Evolutionary conservation across 2,888 invertebrate species (phyloP).

Genomic region (Gastracanthus pulcherrimus): DNA sequence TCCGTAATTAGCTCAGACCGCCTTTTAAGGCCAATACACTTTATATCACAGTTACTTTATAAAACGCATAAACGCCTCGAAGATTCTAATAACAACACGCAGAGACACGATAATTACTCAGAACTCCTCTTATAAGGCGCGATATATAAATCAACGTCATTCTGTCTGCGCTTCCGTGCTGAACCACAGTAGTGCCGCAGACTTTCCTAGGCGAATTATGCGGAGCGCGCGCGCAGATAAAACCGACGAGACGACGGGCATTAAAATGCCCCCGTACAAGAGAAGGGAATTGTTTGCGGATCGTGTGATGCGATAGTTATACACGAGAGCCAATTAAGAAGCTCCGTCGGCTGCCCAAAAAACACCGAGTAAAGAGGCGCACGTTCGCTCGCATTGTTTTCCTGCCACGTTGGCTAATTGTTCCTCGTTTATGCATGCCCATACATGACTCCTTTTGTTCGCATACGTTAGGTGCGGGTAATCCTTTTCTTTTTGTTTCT

Average conservation of each 20-base stretch:
- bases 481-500: background rate
- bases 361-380: background rate
- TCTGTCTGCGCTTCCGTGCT: conserved; percentile 7
- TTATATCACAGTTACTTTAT: background rate
- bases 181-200: background rate
- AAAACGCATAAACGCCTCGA: conserved; percentile 1
- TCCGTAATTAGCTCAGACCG: too few relatives aligned
- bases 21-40: conserved; percentile 3
- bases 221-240: conserved; percentile 7
- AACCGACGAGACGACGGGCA: background rate
- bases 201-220: conserved; percentile 22
- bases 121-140: background rate
- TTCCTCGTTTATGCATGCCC: conserved; percentile 12
- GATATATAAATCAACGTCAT: conserved; percentile 46
- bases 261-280: conserved; percentile 12
- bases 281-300: conserved; percentile 18
- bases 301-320: conserved; percentile 27
- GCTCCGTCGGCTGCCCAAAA: conserved; percentile 17
- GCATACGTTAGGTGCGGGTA: background rate
- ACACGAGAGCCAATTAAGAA: conserved; percentile 34
- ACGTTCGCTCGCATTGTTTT: conserved; percentile 29
- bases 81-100: background rate
- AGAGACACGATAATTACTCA: conserved; percentile 31
- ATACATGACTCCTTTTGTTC: background rate
- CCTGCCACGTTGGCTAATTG: conserved; percentile 31